These are phyloP conservation scores for Hestina assimilis DNA, from an alignment of 1,140 invertebrate genomes.

Conservation along the genomic window DNA sequence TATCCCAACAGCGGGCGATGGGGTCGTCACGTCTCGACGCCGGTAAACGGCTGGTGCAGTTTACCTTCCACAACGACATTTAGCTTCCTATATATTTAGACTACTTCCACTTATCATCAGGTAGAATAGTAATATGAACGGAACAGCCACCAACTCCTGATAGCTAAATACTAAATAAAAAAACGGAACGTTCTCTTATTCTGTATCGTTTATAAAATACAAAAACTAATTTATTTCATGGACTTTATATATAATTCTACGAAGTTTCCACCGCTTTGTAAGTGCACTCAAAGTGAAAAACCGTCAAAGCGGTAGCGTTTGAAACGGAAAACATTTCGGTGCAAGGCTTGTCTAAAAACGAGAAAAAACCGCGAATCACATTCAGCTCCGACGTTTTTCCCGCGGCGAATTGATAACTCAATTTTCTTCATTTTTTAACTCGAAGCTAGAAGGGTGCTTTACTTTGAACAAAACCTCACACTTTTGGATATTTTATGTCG, in stretches of 20 bases:
- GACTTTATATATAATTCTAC: neutral
- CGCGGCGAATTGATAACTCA: neutral
- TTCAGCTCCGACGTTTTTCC: neutral
- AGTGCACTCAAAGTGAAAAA: slow-evolving; percentile 4
- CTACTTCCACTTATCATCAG: too few species aligned
- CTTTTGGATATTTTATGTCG: neutral
- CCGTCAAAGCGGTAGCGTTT: slow-evolving; percentile 5
- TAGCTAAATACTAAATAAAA: too few species aligned
- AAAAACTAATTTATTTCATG: neutral
- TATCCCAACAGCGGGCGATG: too few species aligned
- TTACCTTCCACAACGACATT: too few species aligned
- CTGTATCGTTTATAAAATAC: too few species aligned
- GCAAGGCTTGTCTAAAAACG: slow-evolving; percentile 4
- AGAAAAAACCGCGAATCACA: slow-evolving; percentile 3
- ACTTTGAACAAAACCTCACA: neutral
- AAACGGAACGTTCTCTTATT: too few species aligned
- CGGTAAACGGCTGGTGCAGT: too few species aligned
- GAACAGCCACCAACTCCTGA: too few species aligned
- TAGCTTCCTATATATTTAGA: too few species aligned
- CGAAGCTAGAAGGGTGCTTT: neutral
- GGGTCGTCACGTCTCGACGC: too few species aligned
- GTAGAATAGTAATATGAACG: too few species aligned
- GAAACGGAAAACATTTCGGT: slow-evolving; percentile 9
- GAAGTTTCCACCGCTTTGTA: neutral
- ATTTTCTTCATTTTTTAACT: neutral